Conservation (phyloP, 2,113 vertebrate species). For the Otocyon megalotis region DNA sequence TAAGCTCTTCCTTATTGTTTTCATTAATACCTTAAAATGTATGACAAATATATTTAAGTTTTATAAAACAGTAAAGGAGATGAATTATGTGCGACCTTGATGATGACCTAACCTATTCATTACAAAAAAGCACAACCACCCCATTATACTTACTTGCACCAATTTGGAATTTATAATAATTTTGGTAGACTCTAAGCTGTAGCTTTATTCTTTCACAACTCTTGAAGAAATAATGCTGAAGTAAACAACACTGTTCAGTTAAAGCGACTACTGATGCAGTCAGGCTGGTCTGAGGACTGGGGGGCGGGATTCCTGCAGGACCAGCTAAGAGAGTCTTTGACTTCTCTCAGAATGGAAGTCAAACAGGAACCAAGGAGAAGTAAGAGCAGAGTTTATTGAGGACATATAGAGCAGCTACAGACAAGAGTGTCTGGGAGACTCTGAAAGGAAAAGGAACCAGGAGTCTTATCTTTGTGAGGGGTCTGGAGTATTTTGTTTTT, state of each 20-base stretch:
- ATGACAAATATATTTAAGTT: neutral
- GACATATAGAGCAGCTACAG: neutral
- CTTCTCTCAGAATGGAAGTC: neutral
- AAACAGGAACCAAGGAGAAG: neutral
- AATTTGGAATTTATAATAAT: slow-evolving; percentile 29
- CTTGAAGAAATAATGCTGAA: slow-evolving; percentile 39
- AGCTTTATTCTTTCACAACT: slow-evolving; percentile 42
- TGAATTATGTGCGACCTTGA: neutral
- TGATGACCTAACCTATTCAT: neutral
- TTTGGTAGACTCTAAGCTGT: neutral
- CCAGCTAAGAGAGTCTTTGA: neutral
- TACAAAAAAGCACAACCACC: neutral
- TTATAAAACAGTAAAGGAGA: neutral
- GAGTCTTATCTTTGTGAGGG: neutral
- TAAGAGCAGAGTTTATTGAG: neutral
- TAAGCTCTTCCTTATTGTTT: neutral
- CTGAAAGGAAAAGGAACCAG: neutral
- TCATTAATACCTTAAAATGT: neutral
- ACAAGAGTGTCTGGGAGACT: neutral
- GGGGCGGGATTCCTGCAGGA: neutral
- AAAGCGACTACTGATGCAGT: neutral
- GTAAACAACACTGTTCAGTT: neutral
- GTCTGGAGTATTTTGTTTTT: neutral
- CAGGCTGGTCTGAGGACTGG: neutral
- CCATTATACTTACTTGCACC: neutral